A percentile compares a stretch with the other conserved stretches of the same genome.
Conservation (phyloP, 2,113 vertebrate genomes). For the Eclectus roratus region DNA sequence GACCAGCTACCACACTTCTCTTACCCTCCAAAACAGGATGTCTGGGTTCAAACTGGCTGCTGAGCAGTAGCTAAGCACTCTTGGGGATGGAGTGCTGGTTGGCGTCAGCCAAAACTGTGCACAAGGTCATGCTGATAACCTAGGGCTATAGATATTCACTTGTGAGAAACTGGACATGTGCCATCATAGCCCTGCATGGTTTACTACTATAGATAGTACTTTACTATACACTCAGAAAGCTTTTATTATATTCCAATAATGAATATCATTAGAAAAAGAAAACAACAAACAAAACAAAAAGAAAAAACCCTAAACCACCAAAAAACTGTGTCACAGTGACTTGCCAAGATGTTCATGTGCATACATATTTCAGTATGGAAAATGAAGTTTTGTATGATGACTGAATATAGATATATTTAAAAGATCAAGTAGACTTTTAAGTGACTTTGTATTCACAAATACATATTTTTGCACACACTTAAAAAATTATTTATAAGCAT, state of each 20-base stretch:
- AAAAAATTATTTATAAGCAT: neutral
- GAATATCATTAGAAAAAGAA: neutral
- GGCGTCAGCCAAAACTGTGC: neutral
- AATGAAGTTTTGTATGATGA: neutral
- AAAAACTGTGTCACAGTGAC: neutral
- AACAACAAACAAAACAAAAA: neutral
- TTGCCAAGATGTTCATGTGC: neutral
- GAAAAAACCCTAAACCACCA: neutral
- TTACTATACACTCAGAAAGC: neutral
- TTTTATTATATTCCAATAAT: neutral
- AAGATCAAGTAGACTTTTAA: neutral
- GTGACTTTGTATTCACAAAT: neutral
- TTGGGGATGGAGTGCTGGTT: neutral
- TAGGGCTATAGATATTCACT: neutral
- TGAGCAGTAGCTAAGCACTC: neutral
- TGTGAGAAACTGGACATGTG: neutral
- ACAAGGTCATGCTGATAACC: neutral
- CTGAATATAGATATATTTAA: neutral
- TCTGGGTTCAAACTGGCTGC: neutral
- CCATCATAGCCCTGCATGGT: neutral
- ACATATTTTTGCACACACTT: neutral
- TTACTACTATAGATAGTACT: neutral
- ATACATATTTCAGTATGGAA: neutral
- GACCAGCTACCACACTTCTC: rapidly evolving
- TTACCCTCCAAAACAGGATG: neutral